Evolutionary conservation across 2,113 vertebrate genomes (phyloP).

Genomic region (Python bivittatus): DNA sequence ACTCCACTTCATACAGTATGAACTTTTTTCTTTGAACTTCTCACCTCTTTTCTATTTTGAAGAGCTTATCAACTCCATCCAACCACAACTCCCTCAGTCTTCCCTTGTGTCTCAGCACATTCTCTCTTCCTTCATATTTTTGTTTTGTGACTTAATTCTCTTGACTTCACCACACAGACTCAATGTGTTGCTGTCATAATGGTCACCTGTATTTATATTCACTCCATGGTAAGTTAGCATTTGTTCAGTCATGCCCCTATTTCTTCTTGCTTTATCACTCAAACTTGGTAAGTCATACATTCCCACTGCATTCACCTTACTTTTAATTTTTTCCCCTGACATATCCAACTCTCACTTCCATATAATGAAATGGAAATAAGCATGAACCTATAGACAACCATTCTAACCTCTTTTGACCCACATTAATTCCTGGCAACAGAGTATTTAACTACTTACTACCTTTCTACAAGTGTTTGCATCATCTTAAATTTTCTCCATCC

Average conservation of each 20-base stretch:
- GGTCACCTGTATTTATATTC: neutral
- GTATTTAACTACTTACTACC: neutral
- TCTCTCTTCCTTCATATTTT: neutral
- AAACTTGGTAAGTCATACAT: neutral
- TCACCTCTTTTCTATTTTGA: neutral
- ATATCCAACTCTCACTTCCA: neutral
- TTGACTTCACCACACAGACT: neutral
- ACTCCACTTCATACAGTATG: neutral
- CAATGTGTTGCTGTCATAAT: neutral
- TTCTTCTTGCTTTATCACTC: neutral
- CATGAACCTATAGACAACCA: neutral
- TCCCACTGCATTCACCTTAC: neutral
- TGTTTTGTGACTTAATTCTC: neutral
- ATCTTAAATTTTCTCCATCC: neutral
- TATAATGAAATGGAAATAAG: neutral
- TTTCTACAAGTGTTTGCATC: neutral
- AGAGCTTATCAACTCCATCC: neutral
- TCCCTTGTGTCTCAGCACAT: neutral
- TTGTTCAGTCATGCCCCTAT: neutral
- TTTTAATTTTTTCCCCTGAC: neutral
- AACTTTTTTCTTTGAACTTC: neutral
- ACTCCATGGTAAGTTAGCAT: neutral
- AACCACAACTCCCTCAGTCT: neutral
- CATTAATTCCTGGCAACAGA: neutral
- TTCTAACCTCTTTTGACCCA: neutral